A percentile compares a stretch with the other conserved stretches of the same genome.
Evolutionary conservation across 1,140 invertebrate species (phyloP).

Genomic region (Drosophila busckii): DNA sequence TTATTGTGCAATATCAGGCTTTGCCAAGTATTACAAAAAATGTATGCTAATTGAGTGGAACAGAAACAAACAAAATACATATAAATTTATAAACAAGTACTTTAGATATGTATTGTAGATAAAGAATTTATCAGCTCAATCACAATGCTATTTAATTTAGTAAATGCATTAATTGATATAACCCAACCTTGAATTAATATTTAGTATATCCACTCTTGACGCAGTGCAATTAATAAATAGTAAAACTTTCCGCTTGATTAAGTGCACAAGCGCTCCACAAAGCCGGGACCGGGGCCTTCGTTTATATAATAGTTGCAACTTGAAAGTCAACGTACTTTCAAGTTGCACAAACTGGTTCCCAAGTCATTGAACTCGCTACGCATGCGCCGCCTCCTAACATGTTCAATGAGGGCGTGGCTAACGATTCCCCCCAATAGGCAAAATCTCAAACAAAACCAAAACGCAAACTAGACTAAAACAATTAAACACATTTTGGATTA

Average conservation of each 20-base stretch:
- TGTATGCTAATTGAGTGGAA: too few relatives aligned
- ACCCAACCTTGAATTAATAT: conserved; percentile 1
- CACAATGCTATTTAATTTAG: neutral
- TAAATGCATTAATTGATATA: neutral
- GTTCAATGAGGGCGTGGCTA: too few relatives aligned
- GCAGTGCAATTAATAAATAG: conserved; percentile 3
- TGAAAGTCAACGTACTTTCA: conserved; percentile 48
- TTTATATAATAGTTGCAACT: neutral
- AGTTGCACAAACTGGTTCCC: conserved; percentile 62
- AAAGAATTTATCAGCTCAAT: neutral
- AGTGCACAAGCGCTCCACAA: neutral
- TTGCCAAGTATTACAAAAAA: too few relatives aligned
- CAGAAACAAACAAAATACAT: too few relatives aligned
- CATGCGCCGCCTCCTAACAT: conserved; percentile 32
- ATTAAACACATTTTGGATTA: conserved; percentile 42
- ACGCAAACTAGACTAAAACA: conserved; percentile 1
- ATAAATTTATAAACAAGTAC: too few relatives aligned
- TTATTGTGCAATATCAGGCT: too few relatives aligned
- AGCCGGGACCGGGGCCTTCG: conserved; percentile 3
- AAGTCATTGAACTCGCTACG: conserved; percentile 42
- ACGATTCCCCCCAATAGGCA: conserved; percentile 6
- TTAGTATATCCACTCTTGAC: neutral
- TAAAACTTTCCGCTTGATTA: conserved; percentile 2
- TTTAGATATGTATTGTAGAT: too few relatives aligned
- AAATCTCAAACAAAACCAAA: conserved; percentile 5